Conservation (phyloP, 1,140 invertebrate genomes). For the Notospermus geniculatus region DNA sequence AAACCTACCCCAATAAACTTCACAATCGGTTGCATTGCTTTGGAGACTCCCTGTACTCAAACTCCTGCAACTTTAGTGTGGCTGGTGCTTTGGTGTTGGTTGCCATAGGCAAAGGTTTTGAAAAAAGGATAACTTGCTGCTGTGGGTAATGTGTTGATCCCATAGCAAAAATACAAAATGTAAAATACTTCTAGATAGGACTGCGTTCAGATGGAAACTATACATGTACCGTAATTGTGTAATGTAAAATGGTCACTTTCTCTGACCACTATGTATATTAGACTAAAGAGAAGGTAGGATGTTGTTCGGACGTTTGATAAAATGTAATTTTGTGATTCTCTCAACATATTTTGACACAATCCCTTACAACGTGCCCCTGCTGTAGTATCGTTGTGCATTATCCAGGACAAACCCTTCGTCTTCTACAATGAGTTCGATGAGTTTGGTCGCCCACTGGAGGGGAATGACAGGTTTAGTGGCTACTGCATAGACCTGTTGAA, state of each 20-base stretch:
- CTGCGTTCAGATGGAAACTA: too few species aligned
- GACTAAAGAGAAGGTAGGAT: neutral
- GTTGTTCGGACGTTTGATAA: neutral
- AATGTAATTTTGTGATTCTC: neutral
- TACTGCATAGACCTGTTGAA: conserved; percentile 31
- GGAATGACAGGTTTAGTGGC: conserved; percentile 21
- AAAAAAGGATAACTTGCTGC: too few species aligned
- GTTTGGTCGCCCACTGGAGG: neutral
- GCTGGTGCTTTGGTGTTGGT: too few species aligned
- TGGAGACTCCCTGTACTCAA: too few species aligned
- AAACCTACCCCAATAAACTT: too few species aligned
- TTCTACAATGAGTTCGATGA: conserved; percentile 12
- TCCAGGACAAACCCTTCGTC: conserved; percentile 21
- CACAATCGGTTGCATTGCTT: too few species aligned
- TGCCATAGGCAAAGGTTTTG: too few species aligned
- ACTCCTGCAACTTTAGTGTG: too few species aligned
- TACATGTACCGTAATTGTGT: neutral
- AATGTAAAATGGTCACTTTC: neutral
- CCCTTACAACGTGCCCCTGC: too few species aligned
- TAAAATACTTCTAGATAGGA: too few species aligned
- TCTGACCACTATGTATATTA: neutral
- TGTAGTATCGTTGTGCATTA: neutral
- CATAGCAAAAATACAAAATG: too few species aligned
- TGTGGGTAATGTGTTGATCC: too few species aligned
- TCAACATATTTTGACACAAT: neutral